These are phyloP conservation scores for Salarias fasciatus DNA, from an alignment of 2,797 vertebrate genomes.

Conservation along the genomic window DNA sequence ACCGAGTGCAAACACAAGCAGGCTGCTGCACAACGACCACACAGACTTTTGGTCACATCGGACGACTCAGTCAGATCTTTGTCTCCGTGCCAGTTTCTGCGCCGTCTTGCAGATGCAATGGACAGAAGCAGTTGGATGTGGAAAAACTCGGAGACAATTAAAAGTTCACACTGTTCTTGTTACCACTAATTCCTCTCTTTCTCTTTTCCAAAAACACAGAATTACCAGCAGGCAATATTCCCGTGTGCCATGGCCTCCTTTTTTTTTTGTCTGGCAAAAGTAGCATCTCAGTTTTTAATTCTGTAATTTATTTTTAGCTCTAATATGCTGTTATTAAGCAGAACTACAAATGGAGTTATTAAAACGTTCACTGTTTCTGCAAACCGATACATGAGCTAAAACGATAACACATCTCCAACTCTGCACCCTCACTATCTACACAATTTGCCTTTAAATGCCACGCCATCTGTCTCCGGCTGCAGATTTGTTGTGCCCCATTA, in stretches of 20 bases:
- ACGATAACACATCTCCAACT: not conserved
- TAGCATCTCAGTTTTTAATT: conserved; percentile 30
- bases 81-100: conserved; percentile 9
- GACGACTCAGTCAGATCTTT: conserved; percentile 17
- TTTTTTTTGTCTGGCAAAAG: conserved; percentile 31
- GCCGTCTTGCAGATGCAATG: not conserved
- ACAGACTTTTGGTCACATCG: conserved; percentile 18
- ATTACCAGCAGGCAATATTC: conserved; percentile 21
- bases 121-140: not conserved
- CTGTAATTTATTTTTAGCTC: conserved; percentile 14
- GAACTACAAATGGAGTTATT: not conserved
- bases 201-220: not conserved
- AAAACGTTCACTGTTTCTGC: too few relatives aligned
- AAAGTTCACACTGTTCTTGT: conserved; percentile 16
- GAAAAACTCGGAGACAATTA: conserved; percentile 23
- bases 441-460: conserved; percentile 29
- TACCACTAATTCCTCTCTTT: not conserved
- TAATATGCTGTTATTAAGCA: not conserved
- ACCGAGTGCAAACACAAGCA: conserved; percentile 28
- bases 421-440: conserved; percentile 20
- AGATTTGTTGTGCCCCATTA: conserved; percentile 52
- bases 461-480: conserved; percentile 33
- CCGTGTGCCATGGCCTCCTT: conserved; percentile 24
- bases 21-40: conserved; percentile 25
- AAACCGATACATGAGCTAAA: too few relatives aligned